Conservation (phyloP, 2,113 vertebrate species). For the Menidia beryllina region DNA sequence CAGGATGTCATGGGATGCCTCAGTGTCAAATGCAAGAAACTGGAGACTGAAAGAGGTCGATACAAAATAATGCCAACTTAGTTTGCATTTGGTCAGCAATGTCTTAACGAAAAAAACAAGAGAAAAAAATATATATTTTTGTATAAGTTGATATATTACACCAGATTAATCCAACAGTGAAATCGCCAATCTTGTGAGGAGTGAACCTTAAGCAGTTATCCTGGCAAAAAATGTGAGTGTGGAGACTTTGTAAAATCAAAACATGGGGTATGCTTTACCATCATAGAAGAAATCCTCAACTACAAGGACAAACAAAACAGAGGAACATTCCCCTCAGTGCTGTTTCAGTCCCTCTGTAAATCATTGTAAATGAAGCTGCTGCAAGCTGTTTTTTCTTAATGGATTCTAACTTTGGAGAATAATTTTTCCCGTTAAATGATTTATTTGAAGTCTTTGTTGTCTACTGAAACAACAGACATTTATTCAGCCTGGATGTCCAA, state of each 20-base stretch:
- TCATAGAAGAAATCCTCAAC: constrained; percentile 37
- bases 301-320: neutral
- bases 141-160: too few relatives aligned
- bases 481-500: too few relatives aligned
- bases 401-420: constrained; percentile 31
- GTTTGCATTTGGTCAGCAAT: too few relatives aligned
- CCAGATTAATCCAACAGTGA: too few relatives aligned
- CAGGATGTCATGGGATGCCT: constrained; percentile 97
- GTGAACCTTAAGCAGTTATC: constrained; percentile 45
- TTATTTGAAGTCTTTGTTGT: neutral
- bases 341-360: constrained; percentile 49
- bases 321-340: constrained; percentile 44
- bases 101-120: too few relatives aligned
- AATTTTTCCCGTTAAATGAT: constrained; percentile 5
- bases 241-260: constrained; percentile 55
- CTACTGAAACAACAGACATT: neutral
- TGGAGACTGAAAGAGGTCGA: constrained; percentile 85
- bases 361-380: constrained; percentile 49
- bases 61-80: neutral
- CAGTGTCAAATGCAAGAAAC: constrained; percentile 97
- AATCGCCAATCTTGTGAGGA: too few relatives aligned
- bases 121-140: too few relatives aligned
- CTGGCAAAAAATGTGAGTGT: constrained; percentile 30
- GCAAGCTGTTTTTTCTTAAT: constrained; percentile 41
- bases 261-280: constrained; percentile 51